Conservation (phyloP, 2,888 invertebrate species). For the Meteorus cinctellus region DNA sequence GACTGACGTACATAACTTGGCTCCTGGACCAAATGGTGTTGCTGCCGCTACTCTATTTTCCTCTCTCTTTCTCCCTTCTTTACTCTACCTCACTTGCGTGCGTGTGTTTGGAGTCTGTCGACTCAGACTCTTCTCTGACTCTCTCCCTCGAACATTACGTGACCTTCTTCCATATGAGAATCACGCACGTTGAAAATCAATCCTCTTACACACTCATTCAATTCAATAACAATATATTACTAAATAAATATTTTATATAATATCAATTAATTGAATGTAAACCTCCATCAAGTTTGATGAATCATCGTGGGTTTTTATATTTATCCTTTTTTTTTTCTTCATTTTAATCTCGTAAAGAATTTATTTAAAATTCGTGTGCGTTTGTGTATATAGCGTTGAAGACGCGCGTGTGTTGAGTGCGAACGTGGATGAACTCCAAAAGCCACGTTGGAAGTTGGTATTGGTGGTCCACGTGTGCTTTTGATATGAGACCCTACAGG, state of each 20-base stretch:
- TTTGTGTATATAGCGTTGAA: constrained; percentile 32
- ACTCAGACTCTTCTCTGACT: constrained; percentile 1
- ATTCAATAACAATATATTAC: constrained; percentile 10
- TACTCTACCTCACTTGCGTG: constrained; percentile 39
- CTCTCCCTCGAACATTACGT: constrained; percentile 24
- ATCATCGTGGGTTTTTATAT: constrained; percentile 13
- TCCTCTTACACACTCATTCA: constrained; percentile 5
- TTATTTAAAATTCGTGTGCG: neutral
- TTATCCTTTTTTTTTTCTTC: neutral
- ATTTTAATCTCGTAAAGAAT: constrained; percentile 18
- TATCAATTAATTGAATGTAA: constrained; percentile 2
- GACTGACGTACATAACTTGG: constrained; percentile 59
- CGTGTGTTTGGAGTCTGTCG: constrained; percentile 42
- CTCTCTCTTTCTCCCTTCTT: constrained; percentile 45
- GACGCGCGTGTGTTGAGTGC: constrained; percentile 51
- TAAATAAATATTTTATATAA: constrained; percentile 24
- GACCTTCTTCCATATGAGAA: constrained; percentile 27
- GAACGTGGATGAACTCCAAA: constrained; percentile 61
- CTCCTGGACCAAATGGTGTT: constrained; percentile 29
- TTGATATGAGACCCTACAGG: constrained; percentile 69
- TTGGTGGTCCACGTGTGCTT: constrained; percentile 52
- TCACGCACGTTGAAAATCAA: constrained; percentile 44
- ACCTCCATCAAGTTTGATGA: constrained; percentile 6
- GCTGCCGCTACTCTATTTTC: constrained; percentile 43
- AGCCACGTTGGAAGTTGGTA: constrained; percentile 40